Conservation (phyloP, 2,888 invertebrate genomes). For the Himalopsyche japonica region DNA sequence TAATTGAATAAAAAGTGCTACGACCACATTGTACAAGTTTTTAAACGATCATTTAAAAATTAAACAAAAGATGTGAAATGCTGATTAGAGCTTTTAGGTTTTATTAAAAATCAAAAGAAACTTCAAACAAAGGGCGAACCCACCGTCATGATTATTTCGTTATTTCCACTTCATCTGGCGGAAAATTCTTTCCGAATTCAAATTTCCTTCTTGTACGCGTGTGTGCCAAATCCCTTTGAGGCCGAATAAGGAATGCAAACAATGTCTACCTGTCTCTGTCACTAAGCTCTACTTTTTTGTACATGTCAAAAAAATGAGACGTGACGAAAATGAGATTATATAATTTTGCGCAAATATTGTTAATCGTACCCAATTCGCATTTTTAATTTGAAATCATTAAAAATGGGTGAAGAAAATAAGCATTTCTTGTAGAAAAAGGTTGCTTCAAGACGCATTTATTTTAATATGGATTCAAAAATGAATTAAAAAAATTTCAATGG, state of each 20-base stretch:
- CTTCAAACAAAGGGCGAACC: neutral
- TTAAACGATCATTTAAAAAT: neutral
- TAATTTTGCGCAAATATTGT: no score
- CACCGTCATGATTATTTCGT: neutral
- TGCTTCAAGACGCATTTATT: no score
- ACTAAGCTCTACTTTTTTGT: neutral
- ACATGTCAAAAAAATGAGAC: no score
- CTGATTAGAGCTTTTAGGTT: neutral
- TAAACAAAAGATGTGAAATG: neutral
- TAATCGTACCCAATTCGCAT: no score
- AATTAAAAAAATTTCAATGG: no score
- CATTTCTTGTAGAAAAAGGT: no score
- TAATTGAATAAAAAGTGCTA: no score
- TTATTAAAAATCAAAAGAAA: neutral
- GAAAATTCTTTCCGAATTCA: neutral
- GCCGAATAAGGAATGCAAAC: neutral
- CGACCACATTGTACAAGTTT: neutral
- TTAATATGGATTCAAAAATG: no score
- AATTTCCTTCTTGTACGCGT: neutral
- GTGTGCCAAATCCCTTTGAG: neutral
- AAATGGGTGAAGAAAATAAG: no score
- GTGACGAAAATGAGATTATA: no score
- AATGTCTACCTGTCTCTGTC: neutral
- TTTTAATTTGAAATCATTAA: no score
- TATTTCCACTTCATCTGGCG: neutral